Conservation (phyloP, 2,797 vertebrate species). For the Aselliscus stoliczkanus region DNA sequence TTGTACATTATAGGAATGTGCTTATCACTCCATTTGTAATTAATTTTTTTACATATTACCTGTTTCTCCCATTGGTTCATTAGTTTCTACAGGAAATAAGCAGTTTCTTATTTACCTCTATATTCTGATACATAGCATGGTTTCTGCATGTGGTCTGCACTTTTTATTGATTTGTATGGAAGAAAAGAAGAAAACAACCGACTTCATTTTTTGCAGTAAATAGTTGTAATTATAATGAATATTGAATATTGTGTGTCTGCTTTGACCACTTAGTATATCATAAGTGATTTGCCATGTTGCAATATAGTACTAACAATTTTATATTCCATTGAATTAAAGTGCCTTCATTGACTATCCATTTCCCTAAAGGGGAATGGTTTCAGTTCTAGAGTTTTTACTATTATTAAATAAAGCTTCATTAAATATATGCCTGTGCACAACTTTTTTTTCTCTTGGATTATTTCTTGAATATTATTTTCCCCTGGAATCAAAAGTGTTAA, state of each 20-base stretch:
- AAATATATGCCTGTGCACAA: neutral
- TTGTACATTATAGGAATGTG: neutral
- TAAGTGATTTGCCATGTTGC: conserved; percentile 34
- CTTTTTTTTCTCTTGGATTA: neutral
- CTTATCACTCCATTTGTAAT: neutral
- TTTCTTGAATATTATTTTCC: neutral
- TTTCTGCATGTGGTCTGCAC: neutral
- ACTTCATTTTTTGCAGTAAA: conserved; percentile 20
- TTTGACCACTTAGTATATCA: neutral
- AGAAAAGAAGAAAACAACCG: neutral
- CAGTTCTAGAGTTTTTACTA: neutral
- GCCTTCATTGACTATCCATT: neutral
- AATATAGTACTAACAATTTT: neutral
- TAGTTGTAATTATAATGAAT: neutral
- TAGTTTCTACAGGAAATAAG: neutral
- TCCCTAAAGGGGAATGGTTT: neutral
- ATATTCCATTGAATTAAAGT: neutral
- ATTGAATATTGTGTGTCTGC: conserved; percentile 27
- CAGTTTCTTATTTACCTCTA: neutral
- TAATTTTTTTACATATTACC: neutral
- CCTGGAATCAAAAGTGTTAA: neutral
- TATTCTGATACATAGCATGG: neutral
- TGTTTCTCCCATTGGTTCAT: neutral
- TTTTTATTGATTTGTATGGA: neutral
- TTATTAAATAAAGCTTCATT: neutral